Percentiles rank a stretch among this genome's conserved stretches.
These are phyloP conservation scores for Heliornis fulica DNA, from an alignment of 2,113 vertebrate genomes.

Conservation along the genomic window DNA sequence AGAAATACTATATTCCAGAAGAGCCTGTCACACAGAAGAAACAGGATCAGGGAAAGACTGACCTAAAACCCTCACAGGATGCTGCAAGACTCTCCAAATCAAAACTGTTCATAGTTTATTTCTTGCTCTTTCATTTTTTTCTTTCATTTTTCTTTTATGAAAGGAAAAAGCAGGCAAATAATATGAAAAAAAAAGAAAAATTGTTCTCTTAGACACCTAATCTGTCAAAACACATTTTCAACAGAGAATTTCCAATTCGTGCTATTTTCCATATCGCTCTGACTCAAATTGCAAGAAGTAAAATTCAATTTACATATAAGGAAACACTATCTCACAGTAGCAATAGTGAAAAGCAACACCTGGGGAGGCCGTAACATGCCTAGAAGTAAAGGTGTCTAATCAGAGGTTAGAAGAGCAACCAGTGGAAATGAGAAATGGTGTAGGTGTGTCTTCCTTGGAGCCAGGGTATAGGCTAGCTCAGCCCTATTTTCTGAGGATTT, in stretches of 20 bases:
- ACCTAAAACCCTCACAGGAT: background rate
- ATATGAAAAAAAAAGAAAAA: background rate
- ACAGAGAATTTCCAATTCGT: background rate
- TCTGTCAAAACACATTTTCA: background rate
- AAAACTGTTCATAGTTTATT: background rate
- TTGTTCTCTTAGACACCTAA: background rate
- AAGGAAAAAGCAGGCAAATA: background rate
- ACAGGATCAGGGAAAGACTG: background rate
- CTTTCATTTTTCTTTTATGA: background rate
- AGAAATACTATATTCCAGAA: background rate
- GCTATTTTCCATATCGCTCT: background rate
- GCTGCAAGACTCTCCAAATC: background rate
- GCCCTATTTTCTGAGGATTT: background rate
- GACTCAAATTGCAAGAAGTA: background rate
- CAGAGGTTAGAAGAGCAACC: background rate
- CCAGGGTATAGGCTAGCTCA: background rate
- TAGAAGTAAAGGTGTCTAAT: background rate
- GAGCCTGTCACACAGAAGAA: background rate
- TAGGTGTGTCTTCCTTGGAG: background rate
- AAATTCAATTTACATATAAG: background rate
- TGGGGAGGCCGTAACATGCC: background rate
- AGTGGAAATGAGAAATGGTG: background rate
- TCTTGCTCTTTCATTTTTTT: background rate
- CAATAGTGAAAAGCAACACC: background rate
- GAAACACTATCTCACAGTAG: background rate